Evolutionary conservation across 2,888 invertebrate genomes (phyloP).

Genomic region (Drosophila affinis): DNA sequence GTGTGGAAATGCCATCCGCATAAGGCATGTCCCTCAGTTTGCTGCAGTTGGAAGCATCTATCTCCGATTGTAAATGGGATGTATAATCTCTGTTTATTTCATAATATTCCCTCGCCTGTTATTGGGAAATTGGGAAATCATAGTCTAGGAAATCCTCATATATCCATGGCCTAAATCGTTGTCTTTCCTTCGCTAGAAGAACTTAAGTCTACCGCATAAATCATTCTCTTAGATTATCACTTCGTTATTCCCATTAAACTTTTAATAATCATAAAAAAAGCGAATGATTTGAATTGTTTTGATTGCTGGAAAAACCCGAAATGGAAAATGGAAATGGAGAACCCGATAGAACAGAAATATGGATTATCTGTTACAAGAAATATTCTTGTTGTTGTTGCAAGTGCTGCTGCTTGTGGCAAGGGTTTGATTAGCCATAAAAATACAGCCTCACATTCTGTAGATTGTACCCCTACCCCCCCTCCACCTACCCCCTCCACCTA

Average conservation of each 20-base stretch:
- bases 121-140: no score
- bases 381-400: slow-evolving; percentile 3
- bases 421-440: slow-evolving; percentile 78
- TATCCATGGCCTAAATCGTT: neutral
- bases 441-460: slow-evolving; percentile 48
- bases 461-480: slow-evolving; percentile 48
- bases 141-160: no score
- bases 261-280: slow-evolving; percentile 1
- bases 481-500: neutral
- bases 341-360: slow-evolving; percentile 11
- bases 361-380: slow-evolving; percentile 19
- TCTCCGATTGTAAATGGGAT: no score
- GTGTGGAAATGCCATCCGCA: no score
- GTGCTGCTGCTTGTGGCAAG: slow-evolving; percentile 61
- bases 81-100: no score
- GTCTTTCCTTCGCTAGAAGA: neutral
- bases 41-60: no score
- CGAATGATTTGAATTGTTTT: slow-evolving; percentile 20
- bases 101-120: no score
- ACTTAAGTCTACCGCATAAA: neutral
- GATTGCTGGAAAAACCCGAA: slow-evolving; percentile 1
- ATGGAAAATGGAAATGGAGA: neutral
- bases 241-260: slow-evolving; percentile 1
- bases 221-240: neutral
- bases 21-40: no score